phyloP scores from a whole-genome alignment of 2,888 invertebrate genomes.

The Rhingia rostrata region DNA sequence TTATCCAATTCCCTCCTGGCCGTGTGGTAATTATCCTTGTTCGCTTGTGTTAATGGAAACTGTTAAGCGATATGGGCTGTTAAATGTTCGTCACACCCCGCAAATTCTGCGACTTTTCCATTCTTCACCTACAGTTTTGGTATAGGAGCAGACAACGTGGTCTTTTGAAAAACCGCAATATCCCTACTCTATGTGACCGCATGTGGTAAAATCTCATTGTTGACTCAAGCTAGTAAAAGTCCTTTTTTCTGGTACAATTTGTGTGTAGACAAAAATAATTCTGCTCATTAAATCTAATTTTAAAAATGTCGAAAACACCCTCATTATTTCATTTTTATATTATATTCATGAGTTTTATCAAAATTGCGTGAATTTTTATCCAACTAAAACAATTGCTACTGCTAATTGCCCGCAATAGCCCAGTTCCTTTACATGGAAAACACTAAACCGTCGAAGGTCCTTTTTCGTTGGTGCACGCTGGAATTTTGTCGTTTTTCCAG shows the following conservation, averaged over 20 bases:
- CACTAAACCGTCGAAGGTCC: slow-evolving; percentile 17
- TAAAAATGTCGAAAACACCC: slow-evolving; percentile 26
- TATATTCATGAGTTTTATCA: slow-evolving; percentile 29
- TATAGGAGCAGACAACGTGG: neutral
- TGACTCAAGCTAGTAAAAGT: neutral
- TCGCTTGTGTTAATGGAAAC: slow-evolving; percentile 63
- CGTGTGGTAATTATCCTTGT: slow-evolving; percentile 67
- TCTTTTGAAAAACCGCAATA: neutral
- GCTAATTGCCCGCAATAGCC: slow-evolving; percentile 55
- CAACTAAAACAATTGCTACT: slow-evolving; percentile 46
- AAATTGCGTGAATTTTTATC: slow-evolving; percentile 62
- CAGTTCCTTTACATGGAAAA: slow-evolving; percentile 38
- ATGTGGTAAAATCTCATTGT: neutral
- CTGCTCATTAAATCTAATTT: too few relatives aligned
- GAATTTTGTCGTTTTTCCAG: slow-evolving; percentile 53
- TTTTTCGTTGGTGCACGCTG: neutral
- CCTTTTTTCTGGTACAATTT: neutral
- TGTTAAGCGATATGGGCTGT: slow-evolving; percentile 70
- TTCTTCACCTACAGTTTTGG: slow-evolving; percentile 10
- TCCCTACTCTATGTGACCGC: neutral
- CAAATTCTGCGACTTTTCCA: slow-evolving; percentile 21
- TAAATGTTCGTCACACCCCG: slow-evolving; percentile 63
- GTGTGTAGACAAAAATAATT: too few relatives aligned
- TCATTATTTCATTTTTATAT: slow-evolving; percentile 30
- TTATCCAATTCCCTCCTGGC: slow-evolving; percentile 69